Evolutionary conservation across 2,113 vertebrate species (phyloP).

Genomic region (Hiodon tergisus): DNA sequence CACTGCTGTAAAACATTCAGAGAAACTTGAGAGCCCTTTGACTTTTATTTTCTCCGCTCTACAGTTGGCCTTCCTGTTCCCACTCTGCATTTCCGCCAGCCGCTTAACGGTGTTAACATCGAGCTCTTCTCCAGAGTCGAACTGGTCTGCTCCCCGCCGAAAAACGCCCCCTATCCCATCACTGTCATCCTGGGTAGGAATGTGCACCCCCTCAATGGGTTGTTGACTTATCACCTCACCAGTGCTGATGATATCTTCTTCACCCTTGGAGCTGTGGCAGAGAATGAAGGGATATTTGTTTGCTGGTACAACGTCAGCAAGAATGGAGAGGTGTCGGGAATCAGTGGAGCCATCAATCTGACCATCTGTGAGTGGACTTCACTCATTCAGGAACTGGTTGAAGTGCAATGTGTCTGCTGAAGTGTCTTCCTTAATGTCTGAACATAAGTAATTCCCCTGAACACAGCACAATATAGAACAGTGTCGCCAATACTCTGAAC

Average conservation of each 20-base stretch:
- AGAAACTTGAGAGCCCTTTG: no score
- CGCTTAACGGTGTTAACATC: neutral
- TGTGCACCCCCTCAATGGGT: neutral
- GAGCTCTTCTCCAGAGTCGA: neutral
- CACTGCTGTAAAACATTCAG: no score
- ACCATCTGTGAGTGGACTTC: constrained; percentile 9
- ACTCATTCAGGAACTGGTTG: neutral
- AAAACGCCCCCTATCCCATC: neutral
- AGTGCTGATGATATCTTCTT: neutral
- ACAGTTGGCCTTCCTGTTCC: neutral
- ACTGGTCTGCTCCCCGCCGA: neutral
- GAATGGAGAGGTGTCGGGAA: neutral
- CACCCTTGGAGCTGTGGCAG: neutral
- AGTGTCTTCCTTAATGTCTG: no score
- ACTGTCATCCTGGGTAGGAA: neutral
- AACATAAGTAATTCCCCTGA: no score
- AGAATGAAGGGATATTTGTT: neutral
- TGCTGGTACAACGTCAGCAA: constrained; percentile 17
- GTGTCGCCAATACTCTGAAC: no score
- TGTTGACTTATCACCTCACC: neutral
- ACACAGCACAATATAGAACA: no score
- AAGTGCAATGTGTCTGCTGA: neutral
- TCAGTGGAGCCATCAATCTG: constrained; percentile 5
- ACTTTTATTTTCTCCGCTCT: neutral
- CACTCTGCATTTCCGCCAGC: neutral